These are phyloP conservation scores for Scomberomorus guttatus DNA, from an alignment of 2,797 vertebrate genomes.

Conservation along the genomic window DNA sequence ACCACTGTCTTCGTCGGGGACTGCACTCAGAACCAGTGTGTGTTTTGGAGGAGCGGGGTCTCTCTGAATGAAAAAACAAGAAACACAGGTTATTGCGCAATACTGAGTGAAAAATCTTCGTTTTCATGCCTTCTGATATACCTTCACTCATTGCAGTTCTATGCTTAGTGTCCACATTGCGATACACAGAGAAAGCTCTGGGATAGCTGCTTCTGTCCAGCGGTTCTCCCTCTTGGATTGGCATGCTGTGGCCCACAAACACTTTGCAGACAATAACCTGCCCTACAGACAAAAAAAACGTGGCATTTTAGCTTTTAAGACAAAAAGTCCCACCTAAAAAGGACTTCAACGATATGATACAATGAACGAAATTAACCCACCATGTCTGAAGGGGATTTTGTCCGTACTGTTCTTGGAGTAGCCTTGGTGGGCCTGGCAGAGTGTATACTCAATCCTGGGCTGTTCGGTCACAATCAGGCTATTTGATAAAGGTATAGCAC, in stretches of 20 bases:
- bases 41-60: slow-evolving; percentile 44
- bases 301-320: slow-evolving; percentile 8
- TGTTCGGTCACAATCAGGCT: slow-evolving; percentile 85
- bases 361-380: slow-evolving; percentile 66
- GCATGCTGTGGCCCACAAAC: slow-evolving; percentile 86
- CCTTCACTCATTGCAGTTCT: slow-evolving; percentile 62
- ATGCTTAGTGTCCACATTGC: slow-evolving; percentile 63
- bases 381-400: slow-evolving; percentile 77
- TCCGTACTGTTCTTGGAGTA: slow-evolving; percentile 63
- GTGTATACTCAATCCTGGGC: slow-evolving; percentile 81
- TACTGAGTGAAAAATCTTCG: background rate
- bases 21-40: slow-evolving; percentile 77
- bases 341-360: background rate
- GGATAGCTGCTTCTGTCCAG: slow-evolving; percentile 78
- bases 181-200: slow-evolving; percentile 85
- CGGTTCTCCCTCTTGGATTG: slow-evolving; percentile 71
- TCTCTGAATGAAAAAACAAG: slow-evolving; percentile 66
- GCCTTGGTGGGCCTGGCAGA: slow-evolving; percentile 59
- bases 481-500: slow-evolving; percentile 85
- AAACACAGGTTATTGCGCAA: slow-evolving; percentile 2
- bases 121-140: background rate
- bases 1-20: slow-evolving; percentile 84
- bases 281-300: slow-evolving; percentile 71
- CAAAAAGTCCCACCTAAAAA: background rate
- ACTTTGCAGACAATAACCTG: slow-evolving; percentile 88